These are phyloP conservation scores for Ischnura elegans DNA, from an alignment of 2,888 invertebrate genomes.

Conservation along the genomic window DNA sequence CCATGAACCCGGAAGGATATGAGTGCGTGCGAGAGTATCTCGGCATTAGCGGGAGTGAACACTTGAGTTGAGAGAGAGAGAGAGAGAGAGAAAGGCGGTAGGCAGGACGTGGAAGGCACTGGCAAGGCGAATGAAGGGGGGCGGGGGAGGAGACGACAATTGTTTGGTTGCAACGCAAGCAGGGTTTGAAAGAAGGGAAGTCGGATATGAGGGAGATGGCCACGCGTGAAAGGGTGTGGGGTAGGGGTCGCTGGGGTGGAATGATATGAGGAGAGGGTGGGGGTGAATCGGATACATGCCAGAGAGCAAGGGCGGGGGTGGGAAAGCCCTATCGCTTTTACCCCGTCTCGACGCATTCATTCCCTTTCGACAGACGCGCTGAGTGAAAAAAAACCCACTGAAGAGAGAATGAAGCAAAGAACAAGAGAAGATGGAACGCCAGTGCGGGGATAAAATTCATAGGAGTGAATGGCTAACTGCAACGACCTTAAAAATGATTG, in stretches of 20 bases:
- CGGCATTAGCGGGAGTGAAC: conserved; percentile 58
- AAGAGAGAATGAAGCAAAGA: not conserved
- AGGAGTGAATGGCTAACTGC: not conserved
- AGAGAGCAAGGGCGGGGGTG: conserved; percentile 6
- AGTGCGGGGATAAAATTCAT: not conserved
- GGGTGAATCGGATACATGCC: too few species aligned
- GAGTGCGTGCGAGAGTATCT: not conserved
- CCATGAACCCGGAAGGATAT: not conserved
- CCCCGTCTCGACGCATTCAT: conserved; percentile 10
- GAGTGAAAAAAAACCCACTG: not conserved
- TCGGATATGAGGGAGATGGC: not conserved
- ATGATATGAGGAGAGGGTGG: not conserved
- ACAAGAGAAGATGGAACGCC: not conserved
- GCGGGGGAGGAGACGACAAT: not conserved
- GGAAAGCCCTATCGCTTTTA: not conserved
- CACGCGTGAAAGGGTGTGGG: not conserved
- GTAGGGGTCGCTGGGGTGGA: not conserved
- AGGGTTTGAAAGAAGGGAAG: not conserved
- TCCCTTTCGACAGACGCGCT: conserved; percentile 18
- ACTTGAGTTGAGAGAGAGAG: conserved; percentile 39
- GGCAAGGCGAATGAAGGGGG: not conserved
- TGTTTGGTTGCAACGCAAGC: not conserved
- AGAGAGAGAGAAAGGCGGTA: not conserved
- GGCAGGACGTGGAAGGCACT: not conserved
- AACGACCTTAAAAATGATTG: not conserved